phyloP scores from a whole-genome alignment of 2,113 vertebrate species.

The Arvicanthis niloticus region DNA sequence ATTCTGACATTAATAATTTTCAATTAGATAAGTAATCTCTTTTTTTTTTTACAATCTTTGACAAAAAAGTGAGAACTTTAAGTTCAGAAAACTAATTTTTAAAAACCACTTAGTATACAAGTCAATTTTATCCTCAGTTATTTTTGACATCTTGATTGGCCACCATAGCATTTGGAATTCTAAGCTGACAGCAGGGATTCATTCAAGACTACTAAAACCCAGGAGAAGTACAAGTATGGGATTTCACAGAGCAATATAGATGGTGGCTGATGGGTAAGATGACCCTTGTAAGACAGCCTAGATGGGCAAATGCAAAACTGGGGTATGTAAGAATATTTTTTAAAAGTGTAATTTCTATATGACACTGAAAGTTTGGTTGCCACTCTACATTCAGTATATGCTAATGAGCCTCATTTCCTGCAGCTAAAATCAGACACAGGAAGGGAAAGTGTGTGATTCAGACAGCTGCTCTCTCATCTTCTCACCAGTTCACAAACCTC shows the following conservation, averaged over 20 bases:
- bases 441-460: neutral
- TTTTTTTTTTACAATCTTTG: conserved; percentile 14
- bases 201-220: conserved; percentile 1
- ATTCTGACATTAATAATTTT: neutral
- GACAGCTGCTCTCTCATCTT: neutral
- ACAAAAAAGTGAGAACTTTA: conserved; percentile 35
- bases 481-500: neutral
- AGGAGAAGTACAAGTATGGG: neutral
- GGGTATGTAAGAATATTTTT: neutral
- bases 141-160: neutral
- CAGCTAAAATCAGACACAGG: neutral
- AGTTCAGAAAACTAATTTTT: neutral
- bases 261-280: neutral
- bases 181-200: neutral
- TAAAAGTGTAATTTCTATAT: conserved; percentile 10
- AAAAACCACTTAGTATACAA: conserved; percentile 30
- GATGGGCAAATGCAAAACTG: neutral
- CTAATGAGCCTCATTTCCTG: conserved; percentile 12
- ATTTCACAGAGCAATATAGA: neutral
- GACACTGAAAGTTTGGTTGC: neutral
- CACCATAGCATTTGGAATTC: neutral
- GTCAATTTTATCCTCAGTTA: neutral
- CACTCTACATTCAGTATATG: neutral
- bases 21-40: neutral
- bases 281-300: neutral